A percentile compares a stretch with the other conserved stretches of the same genome.
Evolutionary conservation across 2,797 vertebrate species (phyloP).

Genomic region (Anisognathus igniventris): DNA sequence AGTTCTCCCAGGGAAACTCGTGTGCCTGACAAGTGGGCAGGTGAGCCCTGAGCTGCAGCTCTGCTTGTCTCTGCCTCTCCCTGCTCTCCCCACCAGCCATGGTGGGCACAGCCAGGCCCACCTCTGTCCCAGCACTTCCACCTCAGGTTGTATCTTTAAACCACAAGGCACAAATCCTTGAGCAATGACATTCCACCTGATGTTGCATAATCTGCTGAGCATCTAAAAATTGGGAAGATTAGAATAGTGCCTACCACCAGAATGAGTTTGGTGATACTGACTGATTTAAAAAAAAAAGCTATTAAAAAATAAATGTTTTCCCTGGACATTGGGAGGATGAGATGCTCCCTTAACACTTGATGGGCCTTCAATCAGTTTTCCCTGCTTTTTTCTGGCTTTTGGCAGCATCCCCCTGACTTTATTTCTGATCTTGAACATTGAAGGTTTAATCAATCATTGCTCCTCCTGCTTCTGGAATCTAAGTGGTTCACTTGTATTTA

Average conservation of each 20-base stretch:
- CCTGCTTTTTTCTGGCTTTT: not conserved
- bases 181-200: not conserved
- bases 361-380: not conserved
- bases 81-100: not conserved
- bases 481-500: not conserved
- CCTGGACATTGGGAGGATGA: not conserved
- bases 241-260: not conserved
- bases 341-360: not conserved
- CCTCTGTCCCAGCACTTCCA: not conserved
- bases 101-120: not conserved
- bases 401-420: not conserved
- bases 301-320: not conserved
- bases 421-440: not conserved
- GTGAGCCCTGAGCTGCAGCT: not conserved
- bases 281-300: not conserved
- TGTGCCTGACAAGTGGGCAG: not conserved
- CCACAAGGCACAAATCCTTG: accelerated
- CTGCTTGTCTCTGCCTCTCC: not conserved
- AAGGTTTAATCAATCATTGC: slow-evolving; percentile 9
- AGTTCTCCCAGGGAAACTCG: not conserved
- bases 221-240: not conserved
- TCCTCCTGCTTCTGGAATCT: not conserved
- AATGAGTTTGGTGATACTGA: not conserved
- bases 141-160: not conserved
- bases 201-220: not conserved